Percentiles rank a stretch among this genome's conserved stretches.
These are phyloP conservation scores for Heliothis subflexa DNA, from an alignment of 1,140 invertebrate species.

Conservation along the genomic window DNA sequence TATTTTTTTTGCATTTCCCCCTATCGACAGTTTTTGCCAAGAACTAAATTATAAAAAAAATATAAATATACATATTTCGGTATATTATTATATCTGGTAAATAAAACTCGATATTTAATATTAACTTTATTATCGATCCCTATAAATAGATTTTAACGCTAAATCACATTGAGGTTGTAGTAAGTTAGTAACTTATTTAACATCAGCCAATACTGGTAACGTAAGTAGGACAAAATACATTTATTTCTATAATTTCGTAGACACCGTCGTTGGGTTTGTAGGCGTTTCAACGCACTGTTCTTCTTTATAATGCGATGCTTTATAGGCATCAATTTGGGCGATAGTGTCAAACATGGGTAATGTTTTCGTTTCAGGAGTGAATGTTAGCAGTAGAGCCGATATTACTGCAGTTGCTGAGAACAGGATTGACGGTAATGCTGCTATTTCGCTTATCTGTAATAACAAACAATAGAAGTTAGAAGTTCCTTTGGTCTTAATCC, in stretches of 20 bases:
- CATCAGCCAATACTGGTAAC: background rate
- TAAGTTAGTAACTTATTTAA: background rate
- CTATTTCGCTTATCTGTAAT: constrained; percentile 60
- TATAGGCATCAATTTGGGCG: constrained; percentile 63
- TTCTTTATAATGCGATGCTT: constrained; percentile 23
- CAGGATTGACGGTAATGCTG: constrained; percentile 65
- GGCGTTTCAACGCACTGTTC: background rate
- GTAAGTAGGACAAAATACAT: too few relatives aligned
- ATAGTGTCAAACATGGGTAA: constrained; percentile 74
- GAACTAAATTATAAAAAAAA: too few relatives aligned
- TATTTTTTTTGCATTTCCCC: too few relatives aligned
- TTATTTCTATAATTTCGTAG: constrained; percentile 22
- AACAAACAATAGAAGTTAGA: constrained; percentile 37
- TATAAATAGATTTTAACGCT: background rate
- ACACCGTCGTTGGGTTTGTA: background rate
- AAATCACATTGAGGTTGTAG: background rate
- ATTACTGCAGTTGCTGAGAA: constrained; percentile 66
- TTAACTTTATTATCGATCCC: background rate
- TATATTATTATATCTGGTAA: too few relatives aligned
- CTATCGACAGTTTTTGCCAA: too few relatives aligned
- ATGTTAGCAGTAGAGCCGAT: constrained; percentile 61
- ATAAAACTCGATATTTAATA: too few relatives aligned
- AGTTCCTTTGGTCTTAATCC: background rate
- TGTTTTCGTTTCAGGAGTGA: constrained; percentile 72
- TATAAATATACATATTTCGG: too few relatives aligned